Evolutionary conservation across 2,888 invertebrate species (phyloP), one percentile per base, ranked within the genome.

Genomic region (Melinaea marsaeus): DNA sequence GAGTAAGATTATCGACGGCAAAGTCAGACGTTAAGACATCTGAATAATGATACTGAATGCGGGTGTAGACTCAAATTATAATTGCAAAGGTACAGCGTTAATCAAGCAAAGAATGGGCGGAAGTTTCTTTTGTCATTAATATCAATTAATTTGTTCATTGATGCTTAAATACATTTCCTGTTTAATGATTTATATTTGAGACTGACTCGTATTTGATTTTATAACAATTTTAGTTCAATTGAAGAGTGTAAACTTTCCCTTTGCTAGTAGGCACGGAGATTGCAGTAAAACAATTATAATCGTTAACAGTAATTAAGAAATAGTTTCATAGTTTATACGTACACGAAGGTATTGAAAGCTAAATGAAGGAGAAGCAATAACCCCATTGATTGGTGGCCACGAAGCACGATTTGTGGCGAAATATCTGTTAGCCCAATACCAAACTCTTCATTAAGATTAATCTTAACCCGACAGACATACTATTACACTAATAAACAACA

Each of bases 1-100:
- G 80, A 80, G 78, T 82, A 78, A 86, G 85, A 85, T 86, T 86
- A 87, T 85, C 88, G 78, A 78, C 71, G 79, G 77, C 78, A 75
- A 77, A 76, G 84, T 86, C 86, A 81, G 73, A 72, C 69, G 70
- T 71, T 72, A 72, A 73, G 85, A 88, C 86, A 84, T 77, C 83
- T 86, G 86, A 86, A 88, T 88, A 86, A 88, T 86, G 85, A 80
- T 75, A 71, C 70, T 69, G 68, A 74, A 73, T 75, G 66, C 65
- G 68, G 67, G 69, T 63, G 61, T 63, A 63, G 47, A 51, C 59
- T 68, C 70, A 70, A 73, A 66, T 68, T 66, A 70, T 71, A 68
- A 71, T 70, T 68, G 66, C 65, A 69, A 61, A 69, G 63, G 63
- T 64, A 65, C 64, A 60, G 65, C 67, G 63, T 71, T 69, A 69